phyloP scores from a whole-genome alignment of 2,113 vertebrate genomes.

The Rhinoderma darwinii region DNA sequence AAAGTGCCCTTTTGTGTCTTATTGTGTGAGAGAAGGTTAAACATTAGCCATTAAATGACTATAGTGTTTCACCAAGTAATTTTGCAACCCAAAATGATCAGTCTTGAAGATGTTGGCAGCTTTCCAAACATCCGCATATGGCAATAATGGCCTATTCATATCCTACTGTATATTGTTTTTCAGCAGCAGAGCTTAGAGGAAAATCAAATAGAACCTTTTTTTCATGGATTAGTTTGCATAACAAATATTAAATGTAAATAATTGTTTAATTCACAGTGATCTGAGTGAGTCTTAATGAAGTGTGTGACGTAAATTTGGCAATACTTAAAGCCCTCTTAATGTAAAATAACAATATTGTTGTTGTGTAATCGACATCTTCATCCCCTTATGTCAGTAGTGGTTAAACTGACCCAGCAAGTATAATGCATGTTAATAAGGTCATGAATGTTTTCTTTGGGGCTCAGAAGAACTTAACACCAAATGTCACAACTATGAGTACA shows the following conservation, averaged over 20 bases:
- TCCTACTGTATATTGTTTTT: slow-evolving; percentile 71
- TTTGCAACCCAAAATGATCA: slow-evolving; percentile 65
- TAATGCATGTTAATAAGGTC: slow-evolving; percentile 19
- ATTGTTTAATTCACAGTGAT: neutral
- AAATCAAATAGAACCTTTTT: slow-evolving; percentile 77
- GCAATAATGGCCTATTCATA: slow-evolving; percentile 70
- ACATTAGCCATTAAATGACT: slow-evolving; percentile 60
- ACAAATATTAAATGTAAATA: slow-evolving; percentile 52
- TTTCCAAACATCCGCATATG: slow-evolving; percentile 66
- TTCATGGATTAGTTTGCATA: slow-evolving; percentile 58
- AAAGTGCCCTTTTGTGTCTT: slow-evolving; percentile 33
- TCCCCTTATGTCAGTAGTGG: neutral
- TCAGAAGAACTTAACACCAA: slow-evolving; percentile 36
- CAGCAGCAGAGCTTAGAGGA: slow-evolving; percentile 71
- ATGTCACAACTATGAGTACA: slow-evolving; percentile 43
- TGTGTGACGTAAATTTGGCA: neutral
- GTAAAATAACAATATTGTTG: neutral
- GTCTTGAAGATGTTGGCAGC: slow-evolving; percentile 60
- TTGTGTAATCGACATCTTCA: slow-evolving; percentile 24
- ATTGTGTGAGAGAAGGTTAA: slow-evolving; percentile 51
- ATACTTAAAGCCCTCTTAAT: neutral
- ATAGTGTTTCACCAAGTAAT: slow-evolving; percentile 66
- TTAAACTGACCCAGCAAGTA: slow-evolving; percentile 4
- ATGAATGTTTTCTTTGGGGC: slow-evolving; percentile 32
- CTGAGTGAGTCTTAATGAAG: neutral